phyloP scores from a whole-genome alignment of 2,888 invertebrate species.

The Torymus tubicola region DNA sequence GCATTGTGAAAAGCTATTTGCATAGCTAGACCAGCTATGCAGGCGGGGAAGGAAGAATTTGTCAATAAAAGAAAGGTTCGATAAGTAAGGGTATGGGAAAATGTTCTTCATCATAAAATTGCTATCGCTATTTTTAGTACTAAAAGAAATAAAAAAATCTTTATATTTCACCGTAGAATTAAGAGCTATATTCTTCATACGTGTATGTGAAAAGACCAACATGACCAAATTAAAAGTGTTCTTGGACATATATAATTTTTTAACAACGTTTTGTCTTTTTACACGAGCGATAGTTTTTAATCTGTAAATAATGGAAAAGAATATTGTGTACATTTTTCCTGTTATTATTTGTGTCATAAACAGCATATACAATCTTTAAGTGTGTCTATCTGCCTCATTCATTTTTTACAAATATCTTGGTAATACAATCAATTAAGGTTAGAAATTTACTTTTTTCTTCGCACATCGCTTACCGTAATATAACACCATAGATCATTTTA shows the following conservation, averaged over 20 bases:
- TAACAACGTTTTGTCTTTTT: conserved; percentile 25
- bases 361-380: conserved; percentile 38
- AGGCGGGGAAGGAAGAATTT: conserved; percentile 3
- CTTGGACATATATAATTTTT: conserved; percentile 34
- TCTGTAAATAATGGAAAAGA: conserved; percentile 46
- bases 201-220: conserved; percentile 20
- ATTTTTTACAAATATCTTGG: conserved; percentile 35
- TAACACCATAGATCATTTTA: conserved; percentile 1
- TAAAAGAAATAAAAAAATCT: conserved; percentile 23
- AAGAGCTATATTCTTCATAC: conserved; percentile 36
- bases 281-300: conserved; percentile 16
- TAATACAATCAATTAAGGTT: conserved; percentile 25
- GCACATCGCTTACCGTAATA: background rate
- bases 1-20: conserved; percentile 8
- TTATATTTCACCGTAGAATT: conserved; percentile 23
- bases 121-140: conserved; percentile 38
- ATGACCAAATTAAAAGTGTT: conserved; percentile 40
- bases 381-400: conserved; percentile 6
- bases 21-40: background rate
- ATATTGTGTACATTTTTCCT: conserved; percentile 44
- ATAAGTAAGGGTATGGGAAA: conserved; percentile 1
- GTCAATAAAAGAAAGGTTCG: conserved; percentile 27
- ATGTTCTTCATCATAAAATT: conserved; percentile 15
- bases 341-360: conserved; percentile 52
- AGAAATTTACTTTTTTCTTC: conserved; percentile 19